Conservation (phyloP, 2,888 invertebrate genomes). For the Aromia moschata region DNA sequence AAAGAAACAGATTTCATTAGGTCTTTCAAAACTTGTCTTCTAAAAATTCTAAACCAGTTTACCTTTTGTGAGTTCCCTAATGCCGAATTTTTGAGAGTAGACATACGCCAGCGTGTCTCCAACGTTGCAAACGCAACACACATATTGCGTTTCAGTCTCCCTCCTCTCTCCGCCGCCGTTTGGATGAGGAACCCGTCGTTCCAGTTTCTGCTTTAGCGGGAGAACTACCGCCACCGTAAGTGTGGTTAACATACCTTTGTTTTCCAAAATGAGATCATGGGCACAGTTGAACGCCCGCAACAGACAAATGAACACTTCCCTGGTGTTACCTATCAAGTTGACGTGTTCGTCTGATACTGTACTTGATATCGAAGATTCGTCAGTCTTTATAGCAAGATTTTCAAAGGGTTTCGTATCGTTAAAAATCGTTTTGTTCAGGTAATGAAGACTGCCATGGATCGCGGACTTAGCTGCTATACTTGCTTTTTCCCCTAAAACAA, state of each 20-base stretch:
- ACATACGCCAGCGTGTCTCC: slow-evolving; percentile 91
- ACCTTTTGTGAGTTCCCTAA: slow-evolving; percentile 83
- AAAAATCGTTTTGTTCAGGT: slow-evolving; percentile 78
- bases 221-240: slow-evolving; percentile 82
- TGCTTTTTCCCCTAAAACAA: slow-evolving; percentile 77
- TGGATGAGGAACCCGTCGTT: slow-evolving; percentile 20
- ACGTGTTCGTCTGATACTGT: slow-evolving; percentile 37
- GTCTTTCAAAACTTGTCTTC: not conserved
- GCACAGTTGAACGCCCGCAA: slow-evolving; percentile 85
- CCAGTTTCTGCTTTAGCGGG: slow-evolving; percentile 64
- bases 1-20: not conserved
- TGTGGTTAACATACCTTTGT: slow-evolving; percentile 82
- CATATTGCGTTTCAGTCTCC: slow-evolving; percentile 64
- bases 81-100: slow-evolving; percentile 78
- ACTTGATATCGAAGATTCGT: slow-evolving; percentile 40
- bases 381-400: slow-evolving; percentile 53
- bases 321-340: slow-evolving; percentile 64
- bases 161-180: slow-evolving; percentile 31
- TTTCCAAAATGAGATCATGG: slow-evolving; percentile 83
- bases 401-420: slow-evolving; percentile 61
- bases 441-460: slow-evolving; percentile 84
- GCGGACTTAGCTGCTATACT: slow-evolving; percentile 86
- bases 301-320: slow-evolving; percentile 81
- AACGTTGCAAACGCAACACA: slow-evolving; percentile 88
- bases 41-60: not conserved